Evolutionary conservation across 2,888 invertebrate species (phyloP), one percentile per base, ranked within the genome.

Genomic region (Opisthograptis luteolata): DNA sequence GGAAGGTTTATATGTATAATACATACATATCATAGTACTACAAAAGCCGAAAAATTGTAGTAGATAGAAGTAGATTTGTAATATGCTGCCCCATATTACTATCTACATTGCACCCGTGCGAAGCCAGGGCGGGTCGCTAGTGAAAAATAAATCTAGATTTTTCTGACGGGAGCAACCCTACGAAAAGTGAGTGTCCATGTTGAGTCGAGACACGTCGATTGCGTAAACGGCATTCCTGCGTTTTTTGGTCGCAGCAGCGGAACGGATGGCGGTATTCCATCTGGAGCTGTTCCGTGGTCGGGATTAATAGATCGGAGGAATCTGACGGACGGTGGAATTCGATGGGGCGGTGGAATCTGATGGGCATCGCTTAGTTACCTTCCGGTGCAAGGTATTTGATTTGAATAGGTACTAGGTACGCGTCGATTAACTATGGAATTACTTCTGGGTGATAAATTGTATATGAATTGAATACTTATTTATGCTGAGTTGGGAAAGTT

Each of bases 191-290:
- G 37, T 36, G 35, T 44, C 30, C 22, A 45, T 19, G 52, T 34
- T 17, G n/a, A n/a, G n/a, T n/a, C 13, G 10, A 36, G 36, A 30
- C 27, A 24, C 50, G 46, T 42, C 43, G 27, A 56, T 73, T 70
- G 77, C 73, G 81, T 82, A 83, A 84, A 84, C 84, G 79, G 74
- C 86, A 87, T 87, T 87, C 87, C 78, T 67, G 60, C 32, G 83
- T 86, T 87, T 87, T 87, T 86, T 85, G 81, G 80, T 75, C 58
- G 69, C 55, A 78, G 77, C 82, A 5, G 17, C 25, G 85, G 81
- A 84, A 85, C 86, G 79, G 83, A 86, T 84, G 66, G 55, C 55
- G 75, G 70, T 68, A 76, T 76, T 68, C 64, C 62, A 55, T 35
- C 39, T 17, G 37, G 60, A 46, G 59, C 58, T 58, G 58, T 61